Conservation (phyloP, 1,140 invertebrate species). For the Rhagoletis pomonella region DNA sequence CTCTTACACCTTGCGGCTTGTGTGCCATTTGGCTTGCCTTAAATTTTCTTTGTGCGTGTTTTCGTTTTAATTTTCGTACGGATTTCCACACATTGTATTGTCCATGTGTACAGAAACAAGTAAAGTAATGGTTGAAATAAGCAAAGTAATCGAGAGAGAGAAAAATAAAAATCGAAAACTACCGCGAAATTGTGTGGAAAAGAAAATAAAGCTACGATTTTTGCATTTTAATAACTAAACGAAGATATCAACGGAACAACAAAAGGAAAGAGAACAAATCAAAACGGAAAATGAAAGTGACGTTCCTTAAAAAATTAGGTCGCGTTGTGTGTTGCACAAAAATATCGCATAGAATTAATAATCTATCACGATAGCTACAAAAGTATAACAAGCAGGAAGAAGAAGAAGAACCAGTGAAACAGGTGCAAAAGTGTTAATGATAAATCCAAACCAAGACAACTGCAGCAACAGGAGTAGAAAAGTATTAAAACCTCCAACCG, state of each 20-base stretch:
- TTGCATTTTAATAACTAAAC: background rate
- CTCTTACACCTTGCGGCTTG: background rate
- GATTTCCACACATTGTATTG: background rate
- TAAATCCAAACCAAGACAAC: background rate
- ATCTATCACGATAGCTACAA: background rate
- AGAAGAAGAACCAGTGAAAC: background rate
- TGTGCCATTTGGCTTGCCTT: background rate
- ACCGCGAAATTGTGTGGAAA: background rate
- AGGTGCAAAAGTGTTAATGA: background rate
- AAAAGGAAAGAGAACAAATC: background rate
- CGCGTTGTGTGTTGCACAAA: background rate
- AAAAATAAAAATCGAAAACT: background rate
- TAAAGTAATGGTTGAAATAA: background rate
- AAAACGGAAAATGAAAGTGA: background rate
- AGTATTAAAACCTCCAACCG: background rate
- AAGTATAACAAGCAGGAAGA: background rate
- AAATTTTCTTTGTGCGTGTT: background rate
- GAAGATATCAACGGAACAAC: no score
- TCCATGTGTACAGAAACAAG: background rate
- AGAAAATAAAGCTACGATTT: background rate
- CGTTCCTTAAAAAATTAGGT: background rate
- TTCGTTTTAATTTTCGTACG: slow-evolving; percentile 7
- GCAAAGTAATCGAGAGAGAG: background rate
- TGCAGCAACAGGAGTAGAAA: background rate
- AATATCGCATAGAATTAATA: background rate